Evolutionary conservation across 2,797 vertebrate genomes (phyloP).

Genomic region (Pelobates cultripes): DNA sequence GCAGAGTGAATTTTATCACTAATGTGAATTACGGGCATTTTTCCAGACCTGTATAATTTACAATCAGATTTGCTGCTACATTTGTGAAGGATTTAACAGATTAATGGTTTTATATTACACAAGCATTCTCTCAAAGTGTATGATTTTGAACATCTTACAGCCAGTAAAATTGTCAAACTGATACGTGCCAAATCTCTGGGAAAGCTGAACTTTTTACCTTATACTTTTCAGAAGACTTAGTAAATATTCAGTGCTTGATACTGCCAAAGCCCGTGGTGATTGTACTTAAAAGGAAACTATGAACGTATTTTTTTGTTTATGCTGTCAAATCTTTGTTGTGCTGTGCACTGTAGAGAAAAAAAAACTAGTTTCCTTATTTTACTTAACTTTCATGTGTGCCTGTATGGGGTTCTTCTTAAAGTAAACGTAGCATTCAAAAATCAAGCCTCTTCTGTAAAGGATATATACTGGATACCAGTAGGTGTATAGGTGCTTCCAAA

Average conservation of each 20-base stretch:
- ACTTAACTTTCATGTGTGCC: too few relatives aligned
- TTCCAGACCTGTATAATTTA: too few relatives aligned
- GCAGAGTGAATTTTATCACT: too few relatives aligned
- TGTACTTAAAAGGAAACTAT: neutral
- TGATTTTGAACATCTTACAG: neutral
- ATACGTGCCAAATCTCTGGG: neutral
- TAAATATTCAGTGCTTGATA: neutral
- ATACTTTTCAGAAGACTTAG: neutral
- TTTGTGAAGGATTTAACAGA: neutral
- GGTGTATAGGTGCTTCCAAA: too few relatives aligned
- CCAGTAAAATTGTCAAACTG: neutral
- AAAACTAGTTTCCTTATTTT: neutral
- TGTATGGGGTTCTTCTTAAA: too few relatives aligned
- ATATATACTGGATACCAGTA: too few relatives aligned
- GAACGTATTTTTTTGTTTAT: neutral
- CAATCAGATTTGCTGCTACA: neutral
- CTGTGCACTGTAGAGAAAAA: neutral
- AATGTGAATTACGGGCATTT: too few relatives aligned
- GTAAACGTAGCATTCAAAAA: too few relatives aligned
- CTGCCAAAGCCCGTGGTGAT: neutral
- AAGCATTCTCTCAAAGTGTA: neutral
- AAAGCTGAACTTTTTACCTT: slow-evolving; percentile 6
- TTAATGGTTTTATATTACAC: neutral
- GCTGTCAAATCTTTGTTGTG: neutral
- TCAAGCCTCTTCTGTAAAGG: too few relatives aligned